Base-by-base conservation (phyloP, 2,888 invertebrate species). In the Pachliopta kotzebuea region DNA sequence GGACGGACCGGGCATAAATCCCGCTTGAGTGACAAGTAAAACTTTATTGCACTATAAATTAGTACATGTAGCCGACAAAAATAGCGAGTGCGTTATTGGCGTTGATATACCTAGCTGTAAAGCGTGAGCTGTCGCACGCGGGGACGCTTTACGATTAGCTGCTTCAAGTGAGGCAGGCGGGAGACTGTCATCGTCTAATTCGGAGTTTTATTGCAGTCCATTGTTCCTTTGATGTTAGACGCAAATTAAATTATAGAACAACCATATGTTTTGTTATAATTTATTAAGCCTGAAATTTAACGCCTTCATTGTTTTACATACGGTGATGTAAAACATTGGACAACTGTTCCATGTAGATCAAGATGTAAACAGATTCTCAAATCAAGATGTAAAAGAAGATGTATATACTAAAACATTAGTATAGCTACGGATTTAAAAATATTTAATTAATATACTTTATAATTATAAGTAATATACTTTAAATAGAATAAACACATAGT, bases 31-130 rank as follows among this genome's bases (percentile, higher is more conserved):
- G 90, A 91, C 90, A 91, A 87, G 86, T 85, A 81, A 88, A 87
- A 88, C 81, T 90, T 90, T 91, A 90, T 87, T 76, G 85, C 81
- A 79, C 85, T 81, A 86, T 90, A 90, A 90, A 91, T 88, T 86
- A 81, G 81, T 82, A 79, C 79, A 86, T 83, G 81, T 82, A 86
- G 77, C 74, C 76, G 74, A 81, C 85, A 80, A 84, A 87, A 88
- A 90, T 91, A 90, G 88, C 72, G 64, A 72, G 67, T 67, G 73
- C 74, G 80, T 74, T 81, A 85, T 86, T 84, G 84, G 79, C 79
- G 78, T 77, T 81, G 83, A 83, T 87, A n/a, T n/a, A 83, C 80
- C 81, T 81, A 80, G 81, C 69, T 72, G 84, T 88, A 79, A 85
- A 84, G 76, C 75, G 82, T 84, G 85, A 89, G 85, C 81, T 86